Evolutionary conservation across 2,888 invertebrate species (phyloP), one percentile per base, ranked within the genome.

Genomic region (Zeuzera pyrina): DNA sequence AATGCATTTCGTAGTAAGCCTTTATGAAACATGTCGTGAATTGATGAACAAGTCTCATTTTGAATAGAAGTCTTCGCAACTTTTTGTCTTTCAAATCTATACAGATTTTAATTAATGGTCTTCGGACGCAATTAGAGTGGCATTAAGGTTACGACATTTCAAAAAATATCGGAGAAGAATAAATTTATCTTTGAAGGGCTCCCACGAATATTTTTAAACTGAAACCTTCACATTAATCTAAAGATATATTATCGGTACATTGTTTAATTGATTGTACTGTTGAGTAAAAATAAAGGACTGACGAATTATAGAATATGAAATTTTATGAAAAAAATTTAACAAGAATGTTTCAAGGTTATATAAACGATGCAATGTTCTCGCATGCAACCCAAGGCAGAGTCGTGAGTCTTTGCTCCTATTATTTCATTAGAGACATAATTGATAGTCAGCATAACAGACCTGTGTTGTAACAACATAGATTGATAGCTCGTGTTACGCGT

Each of bases 361-460:
- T n/a, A n/a, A n/a, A n/a, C n/a, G n/a, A n/a, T n/a, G 49, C 49
- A 49, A 38, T 30, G 34, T 29, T 27, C 30, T 54, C 59, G 54
- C 54, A 47, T 38, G 34, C 38, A 44, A 39, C 38, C 37, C 36
- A 42, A 37, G 34, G 43, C 34, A 31, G 35, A 56, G 52, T 74
- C 77, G 73, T 73, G 74, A 72, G 63, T 46, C 46, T 50, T 50
- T 44, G 41, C 49, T 43, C 57, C 62, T 60, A 73, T 76, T 72
- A 73, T 73, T 73, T 72, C 72, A 72, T 71, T 74, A 69, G 57
- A 64, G 43, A 49, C 53, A 73, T 78, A 77, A 77, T 76, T 77
- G 68, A 77, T 76, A 66, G 73, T 61, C 62, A 61, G 56, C 57
- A 58, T 58, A 56, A 50, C 28, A 33, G 34, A 21, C 13, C 28